Conservation (phyloP, 2,888 invertebrate genomes). For the Drosophila mimica region DNA sequence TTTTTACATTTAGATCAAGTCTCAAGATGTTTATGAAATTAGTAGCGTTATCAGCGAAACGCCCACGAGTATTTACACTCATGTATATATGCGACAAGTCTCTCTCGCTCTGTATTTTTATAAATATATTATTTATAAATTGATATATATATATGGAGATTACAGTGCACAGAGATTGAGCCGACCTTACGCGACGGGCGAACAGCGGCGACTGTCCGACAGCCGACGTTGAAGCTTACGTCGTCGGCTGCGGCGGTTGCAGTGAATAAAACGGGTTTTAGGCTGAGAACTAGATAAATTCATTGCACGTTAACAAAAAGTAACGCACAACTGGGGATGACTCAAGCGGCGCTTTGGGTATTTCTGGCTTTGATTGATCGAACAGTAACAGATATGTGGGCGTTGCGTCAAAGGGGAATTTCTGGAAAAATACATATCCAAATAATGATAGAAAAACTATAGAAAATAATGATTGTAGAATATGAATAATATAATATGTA, state of each 20-base stretch:
- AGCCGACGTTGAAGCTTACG: slow-evolving; percentile 43
- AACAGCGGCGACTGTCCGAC: slow-evolving; percentile 57
- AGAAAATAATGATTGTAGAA: background rate
- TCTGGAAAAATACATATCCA: slow-evolving; percentile 7
- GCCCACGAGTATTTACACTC: slow-evolving; percentile 42
- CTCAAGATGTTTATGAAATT: slow-evolving; percentile 29
- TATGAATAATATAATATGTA: background rate
- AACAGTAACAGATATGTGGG: slow-evolving; percentile 15
- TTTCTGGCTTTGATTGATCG: slow-evolving; percentile 50
- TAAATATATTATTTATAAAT: background rate
- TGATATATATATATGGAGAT: slow-evolving; percentile 4
- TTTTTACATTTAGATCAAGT: slow-evolving; percentile 24
- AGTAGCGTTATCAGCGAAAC: slow-evolving; percentile 40
- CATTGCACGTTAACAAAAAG: slow-evolving; percentile 27
- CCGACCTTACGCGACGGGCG: slow-evolving; percentile 66
- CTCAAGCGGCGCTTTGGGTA: slow-evolving; percentile 62
- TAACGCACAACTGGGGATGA: slow-evolving; percentile 66
- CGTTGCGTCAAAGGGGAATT: slow-evolving; percentile 38
- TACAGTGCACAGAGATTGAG: slow-evolving; percentile 23
- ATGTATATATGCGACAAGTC: slow-evolving; percentile 9
- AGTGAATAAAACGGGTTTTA: slow-evolving; percentile 65
- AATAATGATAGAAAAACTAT: background rate
- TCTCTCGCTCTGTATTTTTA: background rate
- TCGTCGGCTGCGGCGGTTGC: slow-evolving; percentile 39
- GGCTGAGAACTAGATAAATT: slow-evolving; percentile 26